Percentiles rank a stretch among this genome's conserved stretches.
Conservation (phyloP, 2,113 vertebrate species). For the Calyptommatus sinebrachiatus region DNA sequence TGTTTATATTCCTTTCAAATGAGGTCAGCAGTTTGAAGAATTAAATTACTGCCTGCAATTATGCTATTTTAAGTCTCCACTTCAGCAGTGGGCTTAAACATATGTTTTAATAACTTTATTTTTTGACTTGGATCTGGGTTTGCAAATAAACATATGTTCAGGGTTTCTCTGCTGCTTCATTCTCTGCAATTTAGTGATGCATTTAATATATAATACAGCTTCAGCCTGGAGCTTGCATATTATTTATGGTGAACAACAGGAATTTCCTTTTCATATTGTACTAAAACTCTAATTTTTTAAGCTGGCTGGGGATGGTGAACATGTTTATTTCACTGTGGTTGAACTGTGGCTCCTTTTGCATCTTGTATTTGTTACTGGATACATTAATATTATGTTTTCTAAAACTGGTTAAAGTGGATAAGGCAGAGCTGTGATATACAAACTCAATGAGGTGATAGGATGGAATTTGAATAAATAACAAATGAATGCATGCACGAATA, state of each 20-base stretch:
- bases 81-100: background rate
- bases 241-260: background rate
- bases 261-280: background rate
- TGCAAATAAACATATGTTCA: background rate
- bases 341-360: background rate
- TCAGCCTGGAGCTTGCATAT: background rate
- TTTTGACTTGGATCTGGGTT: conserved; percentile 6
- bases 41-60: conserved; percentile 23
- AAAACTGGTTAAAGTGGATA: background rate
- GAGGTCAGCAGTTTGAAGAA: conserved; percentile 8
- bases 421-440: background rate
- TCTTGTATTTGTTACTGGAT: background rate
- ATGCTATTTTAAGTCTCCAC: background rate
- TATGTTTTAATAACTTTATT: conserved; percentile 4
- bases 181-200: background rate
- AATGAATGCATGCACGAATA: background rate
- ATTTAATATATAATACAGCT: background rate
- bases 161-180: background rate
- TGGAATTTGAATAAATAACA: too few species aligned
- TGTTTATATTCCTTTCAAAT: conserved; percentile 11
- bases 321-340: background rate
- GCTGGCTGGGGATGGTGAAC: background rate
- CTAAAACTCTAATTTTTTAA: background rate
- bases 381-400: conserved; percentile 2
- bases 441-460: too few species aligned